Evolutionary conservation across 2,113 vertebrate species (phyloP).

Genomic region (Protobothrops mucrosquamatus): DNA sequence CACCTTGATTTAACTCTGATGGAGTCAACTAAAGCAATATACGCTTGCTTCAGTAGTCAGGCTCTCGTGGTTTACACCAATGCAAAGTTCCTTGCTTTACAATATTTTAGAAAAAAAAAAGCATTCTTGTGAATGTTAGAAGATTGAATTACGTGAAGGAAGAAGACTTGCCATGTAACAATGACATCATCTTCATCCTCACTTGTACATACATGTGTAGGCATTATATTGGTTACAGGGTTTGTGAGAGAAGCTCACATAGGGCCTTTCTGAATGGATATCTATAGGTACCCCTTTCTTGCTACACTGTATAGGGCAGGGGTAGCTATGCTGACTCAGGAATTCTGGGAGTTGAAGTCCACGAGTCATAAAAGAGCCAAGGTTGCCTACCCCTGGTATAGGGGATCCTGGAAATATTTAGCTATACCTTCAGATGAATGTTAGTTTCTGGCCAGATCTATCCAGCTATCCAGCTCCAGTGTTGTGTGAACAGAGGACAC

Average conservation of each 20-base stretch:
- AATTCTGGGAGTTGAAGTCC: too few species aligned
- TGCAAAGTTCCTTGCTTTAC: background rate
- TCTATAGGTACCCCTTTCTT: background rate
- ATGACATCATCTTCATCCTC: background rate
- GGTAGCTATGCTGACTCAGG: too few species aligned
- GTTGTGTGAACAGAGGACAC: background rate
- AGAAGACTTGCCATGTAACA: background rate
- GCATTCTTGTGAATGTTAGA: background rate
- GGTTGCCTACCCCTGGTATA: background rate
- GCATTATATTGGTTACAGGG: background rate
- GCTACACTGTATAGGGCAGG: background rate
- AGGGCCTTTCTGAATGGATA: background rate
- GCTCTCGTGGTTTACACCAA: background rate
- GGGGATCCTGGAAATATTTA: background rate
- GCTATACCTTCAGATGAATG: background rate
- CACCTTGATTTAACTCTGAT: background rate
- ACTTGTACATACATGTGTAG: background rate
- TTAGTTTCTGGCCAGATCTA: background rate
- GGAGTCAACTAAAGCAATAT: background rate
- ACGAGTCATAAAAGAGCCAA: too few species aligned
- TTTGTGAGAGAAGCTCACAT: background rate
- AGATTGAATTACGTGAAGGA: background rate
- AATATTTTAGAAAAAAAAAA: background rate
- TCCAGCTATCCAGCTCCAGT: background rate
- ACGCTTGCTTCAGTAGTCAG: background rate